Evolutionary conservation across 2,888 invertebrate genomes (phyloP).

Genomic region (Metallyticus violacea): DNA sequence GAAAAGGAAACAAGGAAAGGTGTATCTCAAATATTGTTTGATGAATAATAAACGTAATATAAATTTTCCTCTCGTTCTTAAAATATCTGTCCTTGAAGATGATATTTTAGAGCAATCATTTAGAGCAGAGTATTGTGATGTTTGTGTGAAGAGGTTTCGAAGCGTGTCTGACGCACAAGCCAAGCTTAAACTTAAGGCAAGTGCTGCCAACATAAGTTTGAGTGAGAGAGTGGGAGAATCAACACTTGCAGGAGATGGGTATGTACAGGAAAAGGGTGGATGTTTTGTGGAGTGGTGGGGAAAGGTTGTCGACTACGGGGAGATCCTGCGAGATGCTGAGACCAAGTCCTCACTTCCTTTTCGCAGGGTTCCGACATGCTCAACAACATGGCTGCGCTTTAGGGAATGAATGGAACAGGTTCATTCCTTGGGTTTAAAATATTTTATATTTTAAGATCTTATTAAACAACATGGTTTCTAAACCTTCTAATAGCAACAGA

Average conservation of each 20-base stretch:
- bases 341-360: not conserved
- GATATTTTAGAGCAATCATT: too few relatives aligned
- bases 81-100: too few relatives aligned
- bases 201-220: not conserved
- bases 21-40: too few relatives aligned
- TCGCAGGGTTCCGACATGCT: not conserved
- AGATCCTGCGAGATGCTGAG: not conserved
- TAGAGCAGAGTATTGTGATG: too few relatives aligned
- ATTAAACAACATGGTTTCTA: too few relatives aligned
- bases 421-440: not conserved
- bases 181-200: not conserved
- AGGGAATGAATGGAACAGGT: not conserved
- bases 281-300: slow-evolving; percentile 3
- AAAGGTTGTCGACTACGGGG: slow-evolving; percentile 8
- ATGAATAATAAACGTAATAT: too few relatives aligned
- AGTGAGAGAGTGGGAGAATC: not conserved
- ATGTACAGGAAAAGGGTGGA: slow-evolving; percentile 4
- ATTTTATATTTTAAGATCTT: too few relatives aligned
- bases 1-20: too few relatives aligned
- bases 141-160: not conserved
- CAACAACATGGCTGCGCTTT: not conserved
- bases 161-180: too few relatives aligned
- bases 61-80: too few relatives aligned
- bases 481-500: too few relatives aligned
- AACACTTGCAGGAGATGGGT: slow-evolving; percentile 4